Percentiles rank a stretch among this genome's conserved stretches.
Evolutionary conservation across 2,797 vertebrate species (phyloP).

Genomic region (Malurus leucopterus): DNA sequence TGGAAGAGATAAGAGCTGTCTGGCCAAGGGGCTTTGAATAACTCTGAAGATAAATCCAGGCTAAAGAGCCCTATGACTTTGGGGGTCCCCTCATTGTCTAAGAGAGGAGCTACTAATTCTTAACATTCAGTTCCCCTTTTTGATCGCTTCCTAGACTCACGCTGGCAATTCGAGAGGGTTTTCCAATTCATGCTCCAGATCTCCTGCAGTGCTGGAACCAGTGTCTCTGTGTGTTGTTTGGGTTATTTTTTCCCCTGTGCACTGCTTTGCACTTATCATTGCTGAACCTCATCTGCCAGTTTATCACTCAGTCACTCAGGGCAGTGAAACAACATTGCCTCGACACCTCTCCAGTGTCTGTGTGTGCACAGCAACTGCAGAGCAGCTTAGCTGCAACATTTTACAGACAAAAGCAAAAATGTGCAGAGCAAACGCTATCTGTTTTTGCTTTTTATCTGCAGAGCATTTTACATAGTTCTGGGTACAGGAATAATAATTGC

Average conservation of each 20-base stretch:
- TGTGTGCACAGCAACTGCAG: neutral
- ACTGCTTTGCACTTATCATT: neutral
- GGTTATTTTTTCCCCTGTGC: conserved; percentile 19
- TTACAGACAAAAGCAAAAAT: neutral
- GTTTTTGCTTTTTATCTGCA: neutral
- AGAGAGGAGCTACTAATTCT: neutral
- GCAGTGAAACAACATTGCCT: neutral
- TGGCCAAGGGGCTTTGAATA: neutral
- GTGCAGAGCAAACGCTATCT: neutral
- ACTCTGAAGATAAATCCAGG: neutral
- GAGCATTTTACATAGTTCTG: neutral
- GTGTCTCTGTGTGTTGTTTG: neutral
- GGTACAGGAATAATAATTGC: neutral
- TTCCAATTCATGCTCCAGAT: neutral
- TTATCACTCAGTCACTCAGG: conserved; percentile 45
- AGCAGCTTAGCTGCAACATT: neutral
- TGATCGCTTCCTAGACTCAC: neutral
- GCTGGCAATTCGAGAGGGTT: neutral
- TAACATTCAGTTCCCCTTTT: neutral
- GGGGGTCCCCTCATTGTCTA: neutral
- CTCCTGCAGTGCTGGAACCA: neutral
- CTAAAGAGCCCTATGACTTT: neutral
- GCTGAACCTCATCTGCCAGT: neutral
- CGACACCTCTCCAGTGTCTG: neutral
- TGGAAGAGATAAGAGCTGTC: neutral